Percentiles rank a stretch among this genome's conserved stretches.
Evolutionary conservation across 2,888 invertebrate species (phyloP).

Genomic region (Scaptomyza tumidula): DNA sequence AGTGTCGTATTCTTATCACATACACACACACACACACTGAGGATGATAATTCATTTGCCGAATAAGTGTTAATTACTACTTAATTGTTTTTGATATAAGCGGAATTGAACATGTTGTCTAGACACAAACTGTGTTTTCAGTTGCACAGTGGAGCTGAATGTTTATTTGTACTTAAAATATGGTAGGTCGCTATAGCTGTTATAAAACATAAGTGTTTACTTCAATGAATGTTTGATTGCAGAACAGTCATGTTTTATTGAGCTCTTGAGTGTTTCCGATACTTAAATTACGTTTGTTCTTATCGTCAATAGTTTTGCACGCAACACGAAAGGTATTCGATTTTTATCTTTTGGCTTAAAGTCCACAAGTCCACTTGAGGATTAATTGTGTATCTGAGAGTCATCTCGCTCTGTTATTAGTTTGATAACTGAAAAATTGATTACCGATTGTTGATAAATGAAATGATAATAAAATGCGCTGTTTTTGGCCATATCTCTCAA

Average conservation of each 20-base stretch:
- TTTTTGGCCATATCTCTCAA: constrained; percentile 1
- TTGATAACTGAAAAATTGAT: constrained; percentile 2
- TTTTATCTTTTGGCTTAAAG: constrained; percentile 8
- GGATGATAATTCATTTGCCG: neutral
- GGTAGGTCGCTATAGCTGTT: neutral
- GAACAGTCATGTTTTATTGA: constrained; percentile 2
- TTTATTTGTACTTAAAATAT: neutral
- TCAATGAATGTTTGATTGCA: neutral
- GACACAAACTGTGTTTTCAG: neutral
- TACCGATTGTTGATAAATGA: neutral
- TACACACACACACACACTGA: neutral
- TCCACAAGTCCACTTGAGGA: neutral
- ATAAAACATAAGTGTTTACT: neutral
- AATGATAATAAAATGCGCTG: neutral
- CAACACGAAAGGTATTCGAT: neutral
- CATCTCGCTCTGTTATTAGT: constrained; percentile 9
- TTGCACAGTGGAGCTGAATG: constrained; percentile 7
- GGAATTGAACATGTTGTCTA: constrained; percentile 9
- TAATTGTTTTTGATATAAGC: constrained; percentile 15
- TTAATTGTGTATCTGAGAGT: neutral
- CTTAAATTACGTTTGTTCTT: constrained; percentile 9
- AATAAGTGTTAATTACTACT: constrained; percentile 31
- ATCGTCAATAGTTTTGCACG: constrained; percentile 17
- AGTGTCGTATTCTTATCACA: constrained; percentile 9
- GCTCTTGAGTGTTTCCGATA: neutral